Evolutionary conservation across 2,113 vertebrate genomes (phyloP).

Genomic region (Eulemur rufifrons): DNA sequence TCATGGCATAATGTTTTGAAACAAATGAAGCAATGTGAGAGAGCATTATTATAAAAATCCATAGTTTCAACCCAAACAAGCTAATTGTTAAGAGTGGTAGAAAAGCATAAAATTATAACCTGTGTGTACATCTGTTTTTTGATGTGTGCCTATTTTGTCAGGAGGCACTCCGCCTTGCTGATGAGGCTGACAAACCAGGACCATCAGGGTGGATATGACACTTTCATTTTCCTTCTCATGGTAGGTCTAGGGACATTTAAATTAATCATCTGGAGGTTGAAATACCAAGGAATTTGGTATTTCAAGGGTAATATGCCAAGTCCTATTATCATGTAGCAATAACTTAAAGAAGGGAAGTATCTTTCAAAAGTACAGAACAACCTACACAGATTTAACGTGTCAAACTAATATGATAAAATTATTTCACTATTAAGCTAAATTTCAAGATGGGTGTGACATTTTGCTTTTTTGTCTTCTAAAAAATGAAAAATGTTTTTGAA

Average conservation of each 20-base stretch:
- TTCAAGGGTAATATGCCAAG: not conserved
- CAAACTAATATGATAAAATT: slow-evolving; percentile 43
- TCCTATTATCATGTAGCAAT: not conserved
- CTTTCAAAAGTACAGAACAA: slow-evolving; percentile 59
- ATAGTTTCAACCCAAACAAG: not conserved
- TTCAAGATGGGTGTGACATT: slow-evolving; percentile 35
- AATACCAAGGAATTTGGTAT: not conserved
- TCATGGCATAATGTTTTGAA: too few species aligned
- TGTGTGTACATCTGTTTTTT: not conserved
- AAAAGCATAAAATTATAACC: not conserved
- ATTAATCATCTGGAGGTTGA: slow-evolving; percentile 27
- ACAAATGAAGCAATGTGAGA: too few species aligned
- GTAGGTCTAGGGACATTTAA: not conserved
- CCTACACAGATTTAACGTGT: not conserved
- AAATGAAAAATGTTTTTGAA: not conserved
- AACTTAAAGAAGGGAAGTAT: slow-evolving; percentile 48
- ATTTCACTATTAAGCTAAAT: slow-evolving; percentile 41
- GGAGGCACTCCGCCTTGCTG: not conserved
- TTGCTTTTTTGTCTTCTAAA: slow-evolving; percentile 34
- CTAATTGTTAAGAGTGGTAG: not conserved
- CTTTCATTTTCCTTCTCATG: not conserved
- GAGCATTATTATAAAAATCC: not conserved
- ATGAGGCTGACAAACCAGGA: not conserved
- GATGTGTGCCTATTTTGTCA: not conserved
- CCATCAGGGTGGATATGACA: not conserved